A percentile compares a stretch with the other conserved stretches of the same genome.
phyloP scores from a whole-genome alignment of 1,140 invertebrate species.

The Gonioctena quinquepunctata region DNA sequence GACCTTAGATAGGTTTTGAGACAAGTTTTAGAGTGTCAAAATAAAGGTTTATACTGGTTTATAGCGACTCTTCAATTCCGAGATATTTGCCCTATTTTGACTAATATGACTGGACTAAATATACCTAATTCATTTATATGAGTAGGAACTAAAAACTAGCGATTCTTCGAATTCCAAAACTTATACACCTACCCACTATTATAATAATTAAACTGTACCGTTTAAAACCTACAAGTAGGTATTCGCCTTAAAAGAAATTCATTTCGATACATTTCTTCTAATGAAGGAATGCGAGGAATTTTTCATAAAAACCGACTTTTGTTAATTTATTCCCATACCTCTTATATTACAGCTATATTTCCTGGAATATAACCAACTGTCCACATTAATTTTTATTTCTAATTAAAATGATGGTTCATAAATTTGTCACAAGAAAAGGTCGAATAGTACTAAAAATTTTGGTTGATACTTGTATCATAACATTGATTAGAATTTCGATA shows the following conservation, averaged over 20 bases:
- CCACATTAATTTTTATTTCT: slow-evolving; percentile 6
- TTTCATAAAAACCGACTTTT: not conserved
- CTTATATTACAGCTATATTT: not conserved
- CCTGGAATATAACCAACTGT: not conserved
- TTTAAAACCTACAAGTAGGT: too few species aligned
- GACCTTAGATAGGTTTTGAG: too few species aligned
- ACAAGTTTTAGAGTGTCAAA: too few species aligned
- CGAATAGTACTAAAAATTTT: slow-evolving; percentile 33
- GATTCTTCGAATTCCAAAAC: too few species aligned
- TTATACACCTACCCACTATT: too few species aligned
- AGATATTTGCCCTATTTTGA: too few species aligned
- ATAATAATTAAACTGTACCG: too few species aligned
- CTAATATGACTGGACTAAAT: too few species aligned
- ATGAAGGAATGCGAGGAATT: not conserved
- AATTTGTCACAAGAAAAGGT: slow-evolving; percentile 25
- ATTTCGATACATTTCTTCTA: not conserved
- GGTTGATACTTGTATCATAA: slow-evolving; percentile 25
- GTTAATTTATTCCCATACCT: not conserved
- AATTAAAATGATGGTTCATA: slow-evolving; percentile 30
- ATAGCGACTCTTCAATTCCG: too few species aligned
- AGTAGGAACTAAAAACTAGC: too few species aligned
- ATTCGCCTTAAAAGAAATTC: not conserved
- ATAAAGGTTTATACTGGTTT: too few species aligned
- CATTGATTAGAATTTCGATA: slow-evolving; percentile 29
- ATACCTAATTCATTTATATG: too few species aligned